phyloP scores from a whole-genome alignment of 2,888 invertebrate genomes.

The Orchesella flavescens region DNA sequence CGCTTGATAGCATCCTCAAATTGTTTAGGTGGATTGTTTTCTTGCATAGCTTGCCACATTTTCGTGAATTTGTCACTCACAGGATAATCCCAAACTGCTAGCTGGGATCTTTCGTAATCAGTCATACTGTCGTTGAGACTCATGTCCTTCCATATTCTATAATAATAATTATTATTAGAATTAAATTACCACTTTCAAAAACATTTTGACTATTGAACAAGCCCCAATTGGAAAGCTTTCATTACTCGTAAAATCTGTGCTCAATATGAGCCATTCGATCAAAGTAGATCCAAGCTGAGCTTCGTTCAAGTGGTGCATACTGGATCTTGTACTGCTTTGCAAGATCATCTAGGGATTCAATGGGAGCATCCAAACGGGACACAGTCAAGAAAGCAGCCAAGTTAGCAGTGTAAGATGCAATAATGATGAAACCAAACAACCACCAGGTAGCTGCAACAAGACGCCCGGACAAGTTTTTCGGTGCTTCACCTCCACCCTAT shows the following conservation, averaged over 20 bases:
- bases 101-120: slow-evolving; percentile 90
- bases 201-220: no score
- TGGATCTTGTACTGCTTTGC: slow-evolving; percentile 97
- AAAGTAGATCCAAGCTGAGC: slow-evolving; percentile 94
- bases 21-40: slow-evolving; percentile 85
- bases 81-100: slow-evolving; percentile 99
- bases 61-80: slow-evolving; percentile 98
- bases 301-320: slow-evolving; percentile 92
- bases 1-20: slow-evolving; percentile 86
- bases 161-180: slow-evolving; percentile 1
- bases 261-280: slow-evolving; percentile 97
- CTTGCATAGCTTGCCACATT: slow-evolving; percentile 97
- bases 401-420: slow-evolving; percentile 98
- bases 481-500: slow-evolving; percentile 95
- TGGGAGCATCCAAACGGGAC: slow-evolving; percentile 91
- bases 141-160: slow-evolving; percentile 98
- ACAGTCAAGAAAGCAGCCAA: slow-evolving; percentile 97
- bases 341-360: slow-evolving; percentile 93
- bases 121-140: slow-evolving; percentile 93
- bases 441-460: slow-evolving; percentile 98
- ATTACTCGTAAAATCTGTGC: slow-evolving; percentile 93
- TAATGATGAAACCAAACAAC: slow-evolving; percentile 98
- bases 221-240: no score
- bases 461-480: slow-evolving; percentile 95
- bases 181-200: not conserved